Conservation (phyloP, 2,888 invertebrate species). For the Teleiodes luculella region DNA sequence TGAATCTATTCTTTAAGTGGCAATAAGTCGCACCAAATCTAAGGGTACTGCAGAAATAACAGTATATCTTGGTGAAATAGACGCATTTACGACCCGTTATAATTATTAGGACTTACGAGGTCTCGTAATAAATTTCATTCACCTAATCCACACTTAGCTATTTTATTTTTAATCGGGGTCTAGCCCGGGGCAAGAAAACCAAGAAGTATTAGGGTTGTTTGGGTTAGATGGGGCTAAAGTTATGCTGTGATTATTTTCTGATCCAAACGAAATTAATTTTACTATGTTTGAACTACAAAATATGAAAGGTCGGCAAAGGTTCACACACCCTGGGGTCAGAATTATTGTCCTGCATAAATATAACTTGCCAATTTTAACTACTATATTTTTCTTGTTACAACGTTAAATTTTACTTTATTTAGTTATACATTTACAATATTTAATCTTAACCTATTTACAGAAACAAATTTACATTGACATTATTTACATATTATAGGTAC, state of each 20-base stretch:
- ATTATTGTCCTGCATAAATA: too few relatives aligned
- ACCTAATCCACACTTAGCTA: conserved; percentile 31
- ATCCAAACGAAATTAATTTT: too few relatives aligned
- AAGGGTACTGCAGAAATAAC: conserved; percentile 13
- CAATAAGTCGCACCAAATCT: conserved; percentile 7
- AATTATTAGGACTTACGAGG: conserved; percentile 37
- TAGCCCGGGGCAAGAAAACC: background rate
- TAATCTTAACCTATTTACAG: too few relatives aligned
- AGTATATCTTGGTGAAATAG: conserved; percentile 20
- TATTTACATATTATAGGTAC: too few relatives aligned
- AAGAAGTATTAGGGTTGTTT: background rate
- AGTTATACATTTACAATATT: too few relatives aligned
- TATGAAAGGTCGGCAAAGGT: too few relatives aligned
- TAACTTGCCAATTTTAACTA: too few relatives aligned
- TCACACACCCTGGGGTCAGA: too few relatives aligned
- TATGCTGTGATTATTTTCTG: background rate
- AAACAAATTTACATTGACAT: too few relatives aligned
- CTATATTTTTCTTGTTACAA: too few relatives aligned
- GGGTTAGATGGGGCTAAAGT: background rate
- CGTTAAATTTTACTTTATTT: too few relatives aligned
- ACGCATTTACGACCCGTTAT: conserved; percentile 42
- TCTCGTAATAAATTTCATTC: conserved; percentile 44
- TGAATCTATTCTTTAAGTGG: background rate
- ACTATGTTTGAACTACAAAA: too few relatives aligned
- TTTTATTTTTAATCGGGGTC: conserved; percentile 42